Percentiles rank a stretch among this genome's conserved stretches.
phyloP scores from a whole-genome alignment of 37 sponge, comb jelly and placozoan genomes.

The Geodia barretti region DNA sequence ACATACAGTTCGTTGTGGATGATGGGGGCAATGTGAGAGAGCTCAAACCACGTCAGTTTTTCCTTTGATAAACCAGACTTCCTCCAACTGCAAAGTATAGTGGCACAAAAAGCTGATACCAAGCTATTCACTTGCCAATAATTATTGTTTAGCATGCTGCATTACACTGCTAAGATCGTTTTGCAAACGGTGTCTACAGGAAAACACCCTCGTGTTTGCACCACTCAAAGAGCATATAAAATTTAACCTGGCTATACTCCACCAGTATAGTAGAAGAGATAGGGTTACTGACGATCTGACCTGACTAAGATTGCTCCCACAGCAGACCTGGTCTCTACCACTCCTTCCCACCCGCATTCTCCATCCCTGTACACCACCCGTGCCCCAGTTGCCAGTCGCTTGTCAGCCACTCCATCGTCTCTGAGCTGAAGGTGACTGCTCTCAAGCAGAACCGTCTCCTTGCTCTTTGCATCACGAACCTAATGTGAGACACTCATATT shows the following conservation, averaged over 20 bases:
- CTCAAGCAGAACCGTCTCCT: conserved; percentile 30
- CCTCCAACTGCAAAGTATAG: not conserved
- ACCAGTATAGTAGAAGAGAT: no score
- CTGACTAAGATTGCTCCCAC: conserved; percentile 20
- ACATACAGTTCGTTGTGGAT: conserved; percentile 32
- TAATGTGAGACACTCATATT: not conserved
- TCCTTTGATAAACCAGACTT: conserved; percentile 4
- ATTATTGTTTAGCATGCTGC: no score
- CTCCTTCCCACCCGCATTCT: conserved; percentile 35
- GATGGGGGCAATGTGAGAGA: conserved; percentile 15
- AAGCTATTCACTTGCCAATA: no score
- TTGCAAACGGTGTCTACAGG: not conserved
- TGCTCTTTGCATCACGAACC: conserved; percentile 13
- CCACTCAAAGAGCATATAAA: not conserved
- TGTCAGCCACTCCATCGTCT: conserved; percentile 10
- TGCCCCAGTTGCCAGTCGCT: not conserved
- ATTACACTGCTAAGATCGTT: not conserved
- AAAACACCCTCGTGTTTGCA: no score
- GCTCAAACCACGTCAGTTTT: conserved; percentile 43
- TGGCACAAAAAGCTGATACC: no score
- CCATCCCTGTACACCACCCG: conserved; percentile 37
- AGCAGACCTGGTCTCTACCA: conserved; percentile 6
- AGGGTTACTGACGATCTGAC: conserved; percentile 2
- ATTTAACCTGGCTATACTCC: no score
- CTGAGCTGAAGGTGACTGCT: conserved; percentile 25